Evolutionary conservation across 2,797 vertebrate genomes (phyloP).

Genomic region (Acanthiza pusilla): DNA sequence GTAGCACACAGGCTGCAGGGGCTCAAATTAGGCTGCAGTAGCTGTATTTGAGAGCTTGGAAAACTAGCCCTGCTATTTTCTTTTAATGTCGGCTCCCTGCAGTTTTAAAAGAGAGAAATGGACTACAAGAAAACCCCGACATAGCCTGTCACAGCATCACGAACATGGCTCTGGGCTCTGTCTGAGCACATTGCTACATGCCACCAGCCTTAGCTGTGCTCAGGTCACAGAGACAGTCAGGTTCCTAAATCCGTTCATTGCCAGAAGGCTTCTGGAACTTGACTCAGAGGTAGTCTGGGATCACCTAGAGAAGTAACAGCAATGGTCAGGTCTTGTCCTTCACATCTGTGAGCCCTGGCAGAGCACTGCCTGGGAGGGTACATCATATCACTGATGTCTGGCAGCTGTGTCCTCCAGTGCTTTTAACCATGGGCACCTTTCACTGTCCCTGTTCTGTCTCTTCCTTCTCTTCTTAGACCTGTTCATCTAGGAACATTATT

Average conservation of each 20-base stretch:
- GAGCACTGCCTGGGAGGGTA: neutral
- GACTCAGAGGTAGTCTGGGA: neutral
- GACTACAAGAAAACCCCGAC: neutral
- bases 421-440: neutral
- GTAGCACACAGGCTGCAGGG: neutral
- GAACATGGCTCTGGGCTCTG: neutral
- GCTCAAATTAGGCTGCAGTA: neutral
- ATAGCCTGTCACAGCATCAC: neutral
- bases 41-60: neutral
- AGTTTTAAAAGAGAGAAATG: neutral
- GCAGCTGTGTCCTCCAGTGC: neutral
- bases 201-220: neutral
- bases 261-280: neutral
- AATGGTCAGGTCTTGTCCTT: neutral
- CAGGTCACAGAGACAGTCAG: neutral
- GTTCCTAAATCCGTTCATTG: neutral
- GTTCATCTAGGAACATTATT: neutral
- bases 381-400: accelerated
- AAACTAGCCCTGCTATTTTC: neutral
- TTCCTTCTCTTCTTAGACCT: neutral
- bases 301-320: neutral
- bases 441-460: neutral
- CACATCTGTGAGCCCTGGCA: neutral
- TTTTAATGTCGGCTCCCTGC: neutral
- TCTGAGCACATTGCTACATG: neutral